Evolutionary conservation across 2,888 invertebrate species (phyloP).

Genomic region (Pogonocherus hispidulus): DNA sequence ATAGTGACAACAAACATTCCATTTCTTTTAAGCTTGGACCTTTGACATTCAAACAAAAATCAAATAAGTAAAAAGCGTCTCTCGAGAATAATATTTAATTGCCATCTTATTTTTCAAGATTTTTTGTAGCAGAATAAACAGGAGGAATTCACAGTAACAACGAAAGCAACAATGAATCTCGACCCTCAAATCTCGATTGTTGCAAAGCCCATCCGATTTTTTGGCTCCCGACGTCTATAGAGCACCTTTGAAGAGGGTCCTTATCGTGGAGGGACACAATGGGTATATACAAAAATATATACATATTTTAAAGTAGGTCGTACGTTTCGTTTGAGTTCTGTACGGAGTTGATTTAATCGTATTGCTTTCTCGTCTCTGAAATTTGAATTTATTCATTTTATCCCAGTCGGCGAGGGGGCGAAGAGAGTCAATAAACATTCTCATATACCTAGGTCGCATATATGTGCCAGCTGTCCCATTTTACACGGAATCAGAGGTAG

Average conservation of each 20-base stretch:
- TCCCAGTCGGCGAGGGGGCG: no score
- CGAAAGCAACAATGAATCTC: constrained; percentile 1
- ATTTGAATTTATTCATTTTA: constrained; percentile 24
- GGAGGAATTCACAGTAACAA: not conserved
- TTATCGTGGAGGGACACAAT: constrained; percentile 27
- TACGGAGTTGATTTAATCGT: constrained; percentile 43
- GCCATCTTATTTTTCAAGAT: not conserved
- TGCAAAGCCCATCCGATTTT: constrained; percentile 12
- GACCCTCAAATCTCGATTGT: constrained; percentile 11
- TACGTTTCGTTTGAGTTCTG: constrained; percentile 42
- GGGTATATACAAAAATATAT: constrained; percentile 20
- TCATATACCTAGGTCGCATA: no score
- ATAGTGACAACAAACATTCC: no score
- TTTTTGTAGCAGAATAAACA: not conserved
- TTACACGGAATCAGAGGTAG: no score
- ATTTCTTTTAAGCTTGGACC: no score
- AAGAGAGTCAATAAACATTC: no score
- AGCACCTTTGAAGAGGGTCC: constrained; percentile 26
- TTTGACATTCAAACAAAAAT: no score
- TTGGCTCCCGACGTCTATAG: constrained; percentile 14
- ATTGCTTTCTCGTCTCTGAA: constrained; percentile 34
- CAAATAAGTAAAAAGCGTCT: no score
- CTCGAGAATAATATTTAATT: not conserved
- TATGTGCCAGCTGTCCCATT: no score
- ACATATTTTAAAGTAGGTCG: constrained; percentile 34